Percentiles rank a stretch among this genome's conserved stretches.
Conservation (phyloP, 1,140 invertebrate genomes). For the Brachionus rubens region DNA sequence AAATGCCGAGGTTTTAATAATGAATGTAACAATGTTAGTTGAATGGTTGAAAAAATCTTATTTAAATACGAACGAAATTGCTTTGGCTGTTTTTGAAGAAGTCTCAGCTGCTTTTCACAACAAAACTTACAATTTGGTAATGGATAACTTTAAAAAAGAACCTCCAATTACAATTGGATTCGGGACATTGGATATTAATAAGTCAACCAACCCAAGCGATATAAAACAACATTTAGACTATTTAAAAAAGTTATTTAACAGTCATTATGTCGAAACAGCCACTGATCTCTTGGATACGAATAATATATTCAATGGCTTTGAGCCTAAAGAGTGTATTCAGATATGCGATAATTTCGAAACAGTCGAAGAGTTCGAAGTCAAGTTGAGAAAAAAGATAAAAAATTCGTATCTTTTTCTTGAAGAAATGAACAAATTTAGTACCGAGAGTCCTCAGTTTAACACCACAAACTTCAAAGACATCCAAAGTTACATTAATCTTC, state of each 20-base stretch:
- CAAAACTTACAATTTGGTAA: neutral
- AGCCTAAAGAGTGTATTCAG: neutral
- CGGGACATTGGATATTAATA: conserved; percentile 11
- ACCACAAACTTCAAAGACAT: neutral
- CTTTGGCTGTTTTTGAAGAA: conserved; percentile 23
- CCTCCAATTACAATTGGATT: neutral
- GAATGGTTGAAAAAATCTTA: neutral
- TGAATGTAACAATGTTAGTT: conserved; percentile 11
- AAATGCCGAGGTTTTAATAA: conserved; percentile 24
- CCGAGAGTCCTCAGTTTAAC: neutral
- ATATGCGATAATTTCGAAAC: neutral
- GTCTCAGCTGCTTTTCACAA: conserved; percentile 1
- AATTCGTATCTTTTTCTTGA: conserved; percentile 9
- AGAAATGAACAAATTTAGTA: neutral
- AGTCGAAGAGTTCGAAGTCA: neutral
- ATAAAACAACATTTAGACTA: conserved; percentile 12
- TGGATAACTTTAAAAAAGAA: neutral
- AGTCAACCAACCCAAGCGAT: neutral
- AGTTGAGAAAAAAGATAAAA: conserved; percentile 23
- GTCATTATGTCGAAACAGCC: conserved; percentile 21
- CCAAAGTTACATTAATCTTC: neutral
- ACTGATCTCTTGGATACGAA: conserved; percentile 30
- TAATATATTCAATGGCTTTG: conserved; percentile 19
- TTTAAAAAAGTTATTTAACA: conserved; percentile 21
- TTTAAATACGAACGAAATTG: neutral